phyloP scores from a whole-genome alignment of 2,888 invertebrate species.

The Autographa gamma region DNA sequence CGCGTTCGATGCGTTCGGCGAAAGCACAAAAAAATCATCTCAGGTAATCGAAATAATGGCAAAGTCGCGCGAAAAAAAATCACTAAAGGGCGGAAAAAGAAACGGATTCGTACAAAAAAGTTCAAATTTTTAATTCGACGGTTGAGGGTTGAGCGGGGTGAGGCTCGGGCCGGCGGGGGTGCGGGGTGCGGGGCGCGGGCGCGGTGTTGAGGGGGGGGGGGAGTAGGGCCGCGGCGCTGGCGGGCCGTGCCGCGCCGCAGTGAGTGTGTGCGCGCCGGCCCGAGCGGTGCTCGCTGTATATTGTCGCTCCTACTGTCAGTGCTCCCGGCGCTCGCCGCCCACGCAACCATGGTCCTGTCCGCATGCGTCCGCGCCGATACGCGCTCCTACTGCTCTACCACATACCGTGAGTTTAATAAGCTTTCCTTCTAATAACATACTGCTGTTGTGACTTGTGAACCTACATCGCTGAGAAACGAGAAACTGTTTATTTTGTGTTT shows the following conservation, averaged over 20 bases:
- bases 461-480: background rate
- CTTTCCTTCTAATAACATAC: background rate
- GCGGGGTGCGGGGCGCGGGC: slow-evolving; percentile 13
- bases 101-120: slow-evolving; percentile 87
- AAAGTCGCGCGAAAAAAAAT: slow-evolving; percentile 86
- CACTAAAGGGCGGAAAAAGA: slow-evolving; percentile 88
- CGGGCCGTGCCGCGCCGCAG: slow-evolving; percentile 32
- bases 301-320: background rate
- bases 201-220: too few relatives aligned
- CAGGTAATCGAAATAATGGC: slow-evolving; percentile 89
- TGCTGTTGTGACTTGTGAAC: background rate
- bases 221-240: slow-evolving; percentile 29
- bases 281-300: slow-evolving; percentile 15
- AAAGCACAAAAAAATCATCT: slow-evolving; percentile 81
- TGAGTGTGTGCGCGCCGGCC: slow-evolving; percentile 27
- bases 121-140: slow-evolving; percentile 83
- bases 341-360: slow-evolving; percentile 77
- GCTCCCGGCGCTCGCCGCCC: slow-evolving; percentile 11
- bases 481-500: background rate
- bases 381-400: slow-evolving; percentile 74
- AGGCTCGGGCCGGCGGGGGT: slow-evolving; percentile 40
- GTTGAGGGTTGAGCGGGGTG: slow-evolving; percentile 68
- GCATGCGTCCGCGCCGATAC: slow-evolving; percentile 83
- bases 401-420: slow-evolving; percentile 78
- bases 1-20: slow-evolving; percentile 78